Conservation (phyloP, 2,113 vertebrate genomes). For the Raphicerus campestris region DNA sequence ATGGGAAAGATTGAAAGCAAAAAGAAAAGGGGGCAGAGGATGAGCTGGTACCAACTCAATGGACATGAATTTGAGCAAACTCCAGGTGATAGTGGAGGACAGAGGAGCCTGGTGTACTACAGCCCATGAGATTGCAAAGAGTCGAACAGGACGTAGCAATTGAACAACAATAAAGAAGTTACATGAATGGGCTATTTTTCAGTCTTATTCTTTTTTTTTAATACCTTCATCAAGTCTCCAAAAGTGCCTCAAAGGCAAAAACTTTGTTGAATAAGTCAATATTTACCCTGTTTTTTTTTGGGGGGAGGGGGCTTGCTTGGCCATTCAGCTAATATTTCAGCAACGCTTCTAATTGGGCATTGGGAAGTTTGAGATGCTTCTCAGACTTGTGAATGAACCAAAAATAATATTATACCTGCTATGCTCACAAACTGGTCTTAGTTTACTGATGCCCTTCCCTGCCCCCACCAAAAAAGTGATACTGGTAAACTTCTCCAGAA, state of each 20-base stretch:
- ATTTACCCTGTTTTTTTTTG: background rate
- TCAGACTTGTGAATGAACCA: background rate
- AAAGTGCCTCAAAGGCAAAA: background rate
- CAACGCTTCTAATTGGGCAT: background rate
- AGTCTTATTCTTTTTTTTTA: background rate
- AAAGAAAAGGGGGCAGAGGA: background rate
- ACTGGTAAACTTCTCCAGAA: background rate
- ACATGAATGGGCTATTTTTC: constrained; percentile 32
- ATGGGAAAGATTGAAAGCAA: background rate
- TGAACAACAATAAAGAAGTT: background rate
- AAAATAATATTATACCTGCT: background rate
- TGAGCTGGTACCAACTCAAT: background rate
- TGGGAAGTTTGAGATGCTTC: background rate
- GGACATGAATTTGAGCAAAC: background rate
- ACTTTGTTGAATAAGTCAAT: background rate
- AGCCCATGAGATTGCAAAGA: background rate
- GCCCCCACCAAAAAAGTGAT: background rate
- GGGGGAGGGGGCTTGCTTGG: accelerated
- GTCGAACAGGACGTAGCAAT: background rate
- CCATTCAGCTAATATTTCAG: background rate
- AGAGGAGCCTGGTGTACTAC: background rate
- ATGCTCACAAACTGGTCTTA: background rate
- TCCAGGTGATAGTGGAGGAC: background rate
- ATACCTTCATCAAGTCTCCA: background rate
- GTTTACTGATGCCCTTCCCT: background rate